Percentiles rank a stretch among this genome's conserved stretches.
phyloP scores from a whole-genome alignment of 2,113 vertebrate genomes.

The Australoheros scitulus region DNA sequence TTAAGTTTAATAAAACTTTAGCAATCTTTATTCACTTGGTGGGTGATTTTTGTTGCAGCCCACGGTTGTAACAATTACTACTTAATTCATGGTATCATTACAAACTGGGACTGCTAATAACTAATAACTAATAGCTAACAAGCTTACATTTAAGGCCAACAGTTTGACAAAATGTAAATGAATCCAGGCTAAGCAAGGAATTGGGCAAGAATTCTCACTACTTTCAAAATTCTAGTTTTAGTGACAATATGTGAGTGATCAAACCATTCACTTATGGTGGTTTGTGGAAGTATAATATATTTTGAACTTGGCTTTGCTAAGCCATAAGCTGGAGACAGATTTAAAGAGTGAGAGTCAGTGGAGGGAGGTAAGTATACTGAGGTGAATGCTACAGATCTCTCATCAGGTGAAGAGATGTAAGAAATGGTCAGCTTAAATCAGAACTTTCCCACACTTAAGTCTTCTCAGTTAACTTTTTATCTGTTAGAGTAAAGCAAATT shows the following conservation, averaged over 20 bases:
- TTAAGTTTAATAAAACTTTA: no score
- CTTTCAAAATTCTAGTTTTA: rapidly evolving
- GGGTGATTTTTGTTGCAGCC: no score
- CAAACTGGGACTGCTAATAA: no score
- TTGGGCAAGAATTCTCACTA: background rate
- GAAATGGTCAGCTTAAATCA: background rate
- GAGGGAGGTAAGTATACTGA: background rate
- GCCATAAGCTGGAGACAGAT: background rate
- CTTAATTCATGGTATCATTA: no score
- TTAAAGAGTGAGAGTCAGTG: background rate
- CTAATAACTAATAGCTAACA: no score
- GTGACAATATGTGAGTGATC: rapidly evolving
- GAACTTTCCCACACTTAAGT: background rate
- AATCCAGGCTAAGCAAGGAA: background rate
- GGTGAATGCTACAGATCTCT: background rate
- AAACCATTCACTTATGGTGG: background rate
- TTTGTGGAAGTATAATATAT: background rate
- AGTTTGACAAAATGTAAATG: background rate
- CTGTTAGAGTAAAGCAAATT: background rate
- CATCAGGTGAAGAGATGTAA: background rate
- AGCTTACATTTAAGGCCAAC: no score
- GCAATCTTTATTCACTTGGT: no score
- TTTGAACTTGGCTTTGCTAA: background rate
- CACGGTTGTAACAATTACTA: no score
- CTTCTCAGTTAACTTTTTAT: background rate